Evolutionary conservation across 1,140 invertebrate species (phyloP).

Genomic region (Drosophila pruinosa): DNA sequence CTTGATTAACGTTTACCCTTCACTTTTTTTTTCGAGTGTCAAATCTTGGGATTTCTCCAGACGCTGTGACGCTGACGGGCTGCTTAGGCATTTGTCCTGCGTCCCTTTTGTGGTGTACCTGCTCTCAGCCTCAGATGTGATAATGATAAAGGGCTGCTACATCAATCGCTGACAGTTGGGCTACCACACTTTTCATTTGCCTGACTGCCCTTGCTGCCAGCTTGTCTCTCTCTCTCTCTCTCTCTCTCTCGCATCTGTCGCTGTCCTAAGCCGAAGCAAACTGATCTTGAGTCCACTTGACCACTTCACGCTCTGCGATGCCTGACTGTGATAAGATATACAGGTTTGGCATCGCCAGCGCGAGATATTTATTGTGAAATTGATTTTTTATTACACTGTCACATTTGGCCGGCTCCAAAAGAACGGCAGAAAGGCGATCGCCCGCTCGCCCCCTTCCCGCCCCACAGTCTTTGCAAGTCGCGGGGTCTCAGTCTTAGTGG

Average conservation of each 20-base stretch:
- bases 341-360: constrained; percentile 46
- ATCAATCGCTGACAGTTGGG: constrained; percentile 82
- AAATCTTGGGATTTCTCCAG: constrained; percentile 36
- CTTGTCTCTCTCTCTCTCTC: neutral
- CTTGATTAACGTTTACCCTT: neutral
- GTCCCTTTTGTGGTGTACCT: constrained; percentile 50
- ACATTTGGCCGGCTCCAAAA: constrained; percentile 54
- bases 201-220: constrained; percentile 12
- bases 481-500: constrained; percentile 3
- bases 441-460: constrained; percentile 1
- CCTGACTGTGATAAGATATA: constrained; percentile 74
- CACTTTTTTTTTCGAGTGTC: constrained; percentile 1
- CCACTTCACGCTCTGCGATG: constrained; percentile 73
- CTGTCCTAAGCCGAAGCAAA: neutral
- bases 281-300: constrained; percentile 31
- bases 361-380: constrained; percentile 80
- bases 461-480: neutral
- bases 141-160: constrained; percentile 82
- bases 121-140: constrained; percentile 74
- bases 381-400: constrained; percentile 82
- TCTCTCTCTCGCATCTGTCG: neutral
- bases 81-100: constrained; percentile 78
- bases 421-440: constrained; percentile 51
- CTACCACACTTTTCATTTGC: constrained; percentile 80
- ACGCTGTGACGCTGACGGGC: constrained; percentile 71